Evolutionary conservation across 2,888 invertebrate genomes (phyloP).

Genomic region (Rhagophthalmus giganteus): DNA sequence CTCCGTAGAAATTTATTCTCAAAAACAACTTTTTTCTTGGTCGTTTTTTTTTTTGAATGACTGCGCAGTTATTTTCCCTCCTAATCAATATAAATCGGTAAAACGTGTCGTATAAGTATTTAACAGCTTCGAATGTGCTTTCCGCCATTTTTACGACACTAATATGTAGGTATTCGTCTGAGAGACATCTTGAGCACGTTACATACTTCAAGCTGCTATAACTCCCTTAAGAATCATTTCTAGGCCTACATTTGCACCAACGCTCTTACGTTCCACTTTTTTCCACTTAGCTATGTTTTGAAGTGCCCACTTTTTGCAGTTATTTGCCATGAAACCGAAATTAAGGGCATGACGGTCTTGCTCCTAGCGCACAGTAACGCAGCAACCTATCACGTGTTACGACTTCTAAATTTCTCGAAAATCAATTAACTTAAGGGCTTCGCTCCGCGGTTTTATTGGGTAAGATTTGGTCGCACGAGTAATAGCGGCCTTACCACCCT

Average conservation of each 20-base stretch:
- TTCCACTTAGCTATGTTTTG: too few species aligned
- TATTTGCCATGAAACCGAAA: too few species aligned
- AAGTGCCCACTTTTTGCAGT: too few species aligned
- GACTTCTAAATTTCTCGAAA: slow-evolving; percentile 5
- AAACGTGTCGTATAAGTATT: too few species aligned
- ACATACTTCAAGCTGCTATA: background rate
- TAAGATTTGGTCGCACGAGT: slow-evolving; percentile 8
- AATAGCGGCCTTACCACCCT: slow-evolving; percentile 13
- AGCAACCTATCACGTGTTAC: background rate
- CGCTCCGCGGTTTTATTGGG: slow-evolving; percentile 10
- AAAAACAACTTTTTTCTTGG: too few species aligned
- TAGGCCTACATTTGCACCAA: background rate
- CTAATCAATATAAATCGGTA: too few species aligned
- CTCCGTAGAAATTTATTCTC: too few species aligned
- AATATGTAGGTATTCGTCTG: background rate
- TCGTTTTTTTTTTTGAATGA: too few species aligned
- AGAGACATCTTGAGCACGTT: background rate
- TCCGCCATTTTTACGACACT: background rate
- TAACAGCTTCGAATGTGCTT: too few species aligned
- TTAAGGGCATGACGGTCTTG: too few species aligned
- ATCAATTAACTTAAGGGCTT: slow-evolving; percentile 12
- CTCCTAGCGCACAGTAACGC: too few species aligned
- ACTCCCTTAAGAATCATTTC: background rate
- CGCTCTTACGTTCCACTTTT: background rate
- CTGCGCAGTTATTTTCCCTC: too few species aligned